Conservation (phyloP, 2,113 vertebrate genomes). For the Willisornis vidua region DNA sequence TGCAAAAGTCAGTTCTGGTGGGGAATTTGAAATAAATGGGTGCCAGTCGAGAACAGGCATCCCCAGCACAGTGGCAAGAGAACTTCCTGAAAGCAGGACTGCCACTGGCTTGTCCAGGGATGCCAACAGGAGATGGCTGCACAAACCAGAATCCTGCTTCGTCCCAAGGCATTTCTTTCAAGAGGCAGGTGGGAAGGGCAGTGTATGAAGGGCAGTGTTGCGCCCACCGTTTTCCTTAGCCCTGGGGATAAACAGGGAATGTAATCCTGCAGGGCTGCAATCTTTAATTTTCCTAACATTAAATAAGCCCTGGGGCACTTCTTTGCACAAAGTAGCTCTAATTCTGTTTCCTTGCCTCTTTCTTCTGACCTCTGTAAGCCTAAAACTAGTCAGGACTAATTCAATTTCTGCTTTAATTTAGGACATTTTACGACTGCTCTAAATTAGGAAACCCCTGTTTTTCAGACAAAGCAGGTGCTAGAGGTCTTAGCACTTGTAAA, state of each 20-base stretch:
- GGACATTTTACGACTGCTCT: slow-evolving; percentile 20
- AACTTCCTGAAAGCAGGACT: neutral
- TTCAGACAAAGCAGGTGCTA: slow-evolving; percentile 41
- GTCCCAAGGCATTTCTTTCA: neutral
- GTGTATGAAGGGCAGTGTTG: neutral
- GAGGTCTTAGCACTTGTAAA: slow-evolving; percentile 42
- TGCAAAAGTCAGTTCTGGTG: neutral
- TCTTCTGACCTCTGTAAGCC: neutral
- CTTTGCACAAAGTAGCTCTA: neutral
- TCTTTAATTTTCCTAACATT: neutral
- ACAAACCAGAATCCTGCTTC: neutral
- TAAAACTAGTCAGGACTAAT: slow-evolving; percentile 5
- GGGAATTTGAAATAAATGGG: neutral
- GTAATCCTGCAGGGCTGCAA: neutral
- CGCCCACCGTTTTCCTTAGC: rapidly evolving
- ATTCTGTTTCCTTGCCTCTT: neutral
- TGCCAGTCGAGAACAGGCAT: neutral
- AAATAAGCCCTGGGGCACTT: neutral
- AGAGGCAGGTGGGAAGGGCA: neutral
- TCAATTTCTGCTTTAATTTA: slow-evolving; percentile 48
- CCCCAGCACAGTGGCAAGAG: neutral
- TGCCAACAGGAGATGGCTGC: neutral
- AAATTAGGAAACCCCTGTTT: slow-evolving; percentile 25
- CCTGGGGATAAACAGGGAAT: neutral
- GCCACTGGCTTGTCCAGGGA: neutral